Evolutionary conservation across 2,797 vertebrate genomes (phyloP), one percentile per base, ranked within the genome.

Genomic region (Brachyalestes nurse): DNA sequence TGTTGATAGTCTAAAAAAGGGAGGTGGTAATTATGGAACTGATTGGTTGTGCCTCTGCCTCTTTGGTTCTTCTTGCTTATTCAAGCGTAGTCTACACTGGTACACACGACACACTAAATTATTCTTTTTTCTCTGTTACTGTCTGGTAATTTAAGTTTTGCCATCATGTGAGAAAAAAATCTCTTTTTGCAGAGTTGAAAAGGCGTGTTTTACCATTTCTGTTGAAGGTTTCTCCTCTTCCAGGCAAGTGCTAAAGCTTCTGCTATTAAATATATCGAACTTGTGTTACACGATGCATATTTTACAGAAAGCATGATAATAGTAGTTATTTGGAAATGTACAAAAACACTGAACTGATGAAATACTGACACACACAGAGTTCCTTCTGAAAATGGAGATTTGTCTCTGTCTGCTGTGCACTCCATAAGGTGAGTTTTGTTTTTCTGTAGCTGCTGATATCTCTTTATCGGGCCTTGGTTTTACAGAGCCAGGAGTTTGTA

Each of bases 401-500:
- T 51, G 45, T 38, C 12, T 12, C 4, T 85, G 70, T 57, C 70
- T 75, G 76, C 86, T 61, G 28, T 87, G 40, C 87, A 81, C 71
- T 84, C 77, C 28, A 88, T 93, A 14, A 78, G 89, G 91, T 92
- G 62, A 82, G 82, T 21, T 19, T 1, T 40, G 7, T 64, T 0
- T 45, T 17, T 23, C 57, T 34, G 5, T 16, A 3, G 5, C 28
- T 47, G 45, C 19, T 72, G 14, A 64, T 61, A 12, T 60, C n/a
- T 38, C 67, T 23, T 70, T 76, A n/a, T 65, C 6, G 7, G 2
- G 21, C 12, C 47, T 65, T 74, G 49, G 61, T 72, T 14, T 80
- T 9, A 53, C 21, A 49, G 71, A 34, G 14, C 9, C 21, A 71
- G 34, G 42, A 60, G 4, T 7, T 10, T 64, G 4, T 40, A 6